Conservation (phyloP, 2,797 vertebrate species). For the Xenopus petersii region DNA sequence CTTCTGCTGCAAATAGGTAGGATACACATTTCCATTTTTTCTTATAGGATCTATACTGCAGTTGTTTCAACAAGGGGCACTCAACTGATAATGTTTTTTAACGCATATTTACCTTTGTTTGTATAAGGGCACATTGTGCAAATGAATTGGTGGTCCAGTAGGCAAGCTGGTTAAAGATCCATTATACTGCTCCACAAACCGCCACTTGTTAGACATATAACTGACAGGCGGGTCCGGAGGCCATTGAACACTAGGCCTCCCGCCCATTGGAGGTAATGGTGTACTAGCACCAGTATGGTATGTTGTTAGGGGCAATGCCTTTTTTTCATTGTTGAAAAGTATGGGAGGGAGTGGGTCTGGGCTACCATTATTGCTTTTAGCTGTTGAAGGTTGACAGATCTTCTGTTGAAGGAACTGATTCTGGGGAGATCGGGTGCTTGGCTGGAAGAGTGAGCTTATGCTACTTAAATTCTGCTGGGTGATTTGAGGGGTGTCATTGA, state of each 20-base stretch:
- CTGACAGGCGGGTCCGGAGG: slow-evolving; percentile 87
- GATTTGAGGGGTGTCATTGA: slow-evolving; percentile 61
- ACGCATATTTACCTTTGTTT: slow-evolving; percentile 77
- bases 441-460: slow-evolving; percentile 83
- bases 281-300: slow-evolving; percentile 75
- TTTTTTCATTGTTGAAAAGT: slow-evolving; percentile 60
- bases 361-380: slow-evolving; percentile 66
- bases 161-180: slow-evolving; percentile 56
- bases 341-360: slow-evolving; percentile 58
- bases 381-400: slow-evolving; percentile 62
- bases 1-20: not conserved
- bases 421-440: slow-evolving; percentile 59
- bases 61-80: no score
- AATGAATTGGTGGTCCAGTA: slow-evolving; percentile 62
- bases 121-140: slow-evolving; percentile 60
- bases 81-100: not conserved
- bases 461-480: slow-evolving; percentile 79
- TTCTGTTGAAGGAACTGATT: slow-evolving; percentile 65
- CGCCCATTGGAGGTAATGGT: slow-evolving; percentile 86
- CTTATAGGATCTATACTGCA: no score
- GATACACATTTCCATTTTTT: no score
- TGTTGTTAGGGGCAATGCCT: slow-evolving; percentile 59
- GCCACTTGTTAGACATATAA: slow-evolving; percentile 68
- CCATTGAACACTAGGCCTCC: slow-evolving; percentile 85
- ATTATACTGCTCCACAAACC: slow-evolving; percentile 61